Percentiles rank a stretch among this genome's conserved stretches.
phyloP scores from a whole-genome alignment of 1,140 invertebrate species.

The Heterodera carotae region DNA sequence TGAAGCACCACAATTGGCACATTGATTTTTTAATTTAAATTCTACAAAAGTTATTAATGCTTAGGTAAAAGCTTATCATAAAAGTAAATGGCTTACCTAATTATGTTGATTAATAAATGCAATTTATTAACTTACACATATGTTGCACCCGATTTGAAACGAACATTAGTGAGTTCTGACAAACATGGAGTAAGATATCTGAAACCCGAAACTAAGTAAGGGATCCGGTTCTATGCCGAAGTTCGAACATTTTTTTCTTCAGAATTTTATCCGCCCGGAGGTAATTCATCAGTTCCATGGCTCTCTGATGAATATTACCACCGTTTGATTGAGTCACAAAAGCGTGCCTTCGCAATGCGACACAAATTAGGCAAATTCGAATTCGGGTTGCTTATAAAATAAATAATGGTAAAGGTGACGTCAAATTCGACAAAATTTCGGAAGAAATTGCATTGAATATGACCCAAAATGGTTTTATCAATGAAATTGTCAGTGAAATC shows the following conservation, averaged over 20 bases:
- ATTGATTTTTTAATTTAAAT: no score
- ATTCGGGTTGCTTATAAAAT: conserved; percentile 20
- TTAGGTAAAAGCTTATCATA: no score
- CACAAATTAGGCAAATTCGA: conserved; percentile 66
- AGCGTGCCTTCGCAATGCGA: conserved; percentile 83
- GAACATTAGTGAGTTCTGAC: no score
- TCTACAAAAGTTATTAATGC: no score
- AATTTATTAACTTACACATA: no score
- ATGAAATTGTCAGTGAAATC: conserved; percentile 50
- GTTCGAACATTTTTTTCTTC: conserved; percentile 21
- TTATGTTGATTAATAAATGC: no score
- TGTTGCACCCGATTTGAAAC: no score
- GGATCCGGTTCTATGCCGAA: no score
- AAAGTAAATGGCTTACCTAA: no score
- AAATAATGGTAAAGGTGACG: conserved; percentile 76
- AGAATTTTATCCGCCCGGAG: conserved; percentile 52
- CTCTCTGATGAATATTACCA: conserved; percentile 72
- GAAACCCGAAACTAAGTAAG: no score
- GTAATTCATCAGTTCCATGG: conserved; percentile 28
- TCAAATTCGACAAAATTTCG: conserved; percentile 73
- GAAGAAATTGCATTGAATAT: conserved; percentile 48
- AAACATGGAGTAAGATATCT: no score
- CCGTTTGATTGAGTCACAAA: conserved; percentile 83
- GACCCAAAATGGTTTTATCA: conserved; percentile 46
- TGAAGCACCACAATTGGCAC: no score